Evolutionary conservation across 1,140 invertebrate genomes (phyloP).

Genomic region (Colletes latitarsis): DNA sequence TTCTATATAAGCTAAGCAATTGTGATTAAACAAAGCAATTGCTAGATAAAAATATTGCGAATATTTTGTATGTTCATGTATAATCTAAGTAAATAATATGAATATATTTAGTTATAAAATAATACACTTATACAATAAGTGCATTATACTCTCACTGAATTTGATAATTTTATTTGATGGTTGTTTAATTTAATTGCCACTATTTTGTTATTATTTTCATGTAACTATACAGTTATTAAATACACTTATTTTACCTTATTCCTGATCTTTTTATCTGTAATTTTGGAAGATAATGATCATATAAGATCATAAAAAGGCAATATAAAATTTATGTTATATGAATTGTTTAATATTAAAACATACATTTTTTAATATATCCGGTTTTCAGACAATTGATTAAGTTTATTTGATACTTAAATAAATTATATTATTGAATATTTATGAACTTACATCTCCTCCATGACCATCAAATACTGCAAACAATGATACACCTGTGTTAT

Average conservation of each 20-base stretch:
- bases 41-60: background rate
- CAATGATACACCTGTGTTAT: constrained; percentile 85
- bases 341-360: background rate
- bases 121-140: background rate
- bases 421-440: constrained; percentile 16
- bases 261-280: constrained; percentile 37
- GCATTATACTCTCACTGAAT: background rate
- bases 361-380: background rate
- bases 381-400: background rate
- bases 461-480: constrained; percentile 98
- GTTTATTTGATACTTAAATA: background rate
- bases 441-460: constrained; percentile 89
- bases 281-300: constrained; percentile 28
- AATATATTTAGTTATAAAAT: constrained; percentile 9
- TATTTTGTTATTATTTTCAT: constrained; percentile 5
- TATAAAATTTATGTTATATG: background rate
- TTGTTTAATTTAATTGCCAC: background rate
- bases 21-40: background rate
- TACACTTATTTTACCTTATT: constrained; percentile 31
- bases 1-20: constrained; percentile 6
- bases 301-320: constrained; percentile 18
- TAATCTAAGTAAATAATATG: background rate
- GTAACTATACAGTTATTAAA: constrained; percentile 15
- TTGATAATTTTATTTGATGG: constrained; percentile 14
- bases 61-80: background rate